phyloP scores from a whole-genome alignment of 2,113 vertebrate genomes.

The Petroica traversi region DNA sequence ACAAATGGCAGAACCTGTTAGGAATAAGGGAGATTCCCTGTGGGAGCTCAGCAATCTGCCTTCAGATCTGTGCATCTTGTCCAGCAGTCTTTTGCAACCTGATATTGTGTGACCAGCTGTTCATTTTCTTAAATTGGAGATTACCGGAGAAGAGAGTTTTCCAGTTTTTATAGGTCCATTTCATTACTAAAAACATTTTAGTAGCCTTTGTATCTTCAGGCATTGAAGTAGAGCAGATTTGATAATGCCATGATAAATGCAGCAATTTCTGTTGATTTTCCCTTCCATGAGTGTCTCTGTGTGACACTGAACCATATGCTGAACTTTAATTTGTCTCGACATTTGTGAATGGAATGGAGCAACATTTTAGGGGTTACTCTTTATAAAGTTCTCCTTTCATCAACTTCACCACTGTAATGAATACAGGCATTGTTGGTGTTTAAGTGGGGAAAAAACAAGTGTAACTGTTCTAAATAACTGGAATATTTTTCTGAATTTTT shows the following conservation, averaged over 20 bases:
- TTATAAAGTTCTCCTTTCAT: constrained; percentile 43
- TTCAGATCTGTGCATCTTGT: neutral
- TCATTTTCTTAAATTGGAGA: neutral
- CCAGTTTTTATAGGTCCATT: neutral
- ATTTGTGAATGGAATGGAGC: constrained; percentile 17
- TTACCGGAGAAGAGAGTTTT: neutral
- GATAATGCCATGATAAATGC: neutral
- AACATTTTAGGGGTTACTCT: constrained; percentile 20
- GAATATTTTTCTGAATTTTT: constrained; percentile 64
- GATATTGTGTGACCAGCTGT: neutral
- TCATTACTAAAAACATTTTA: neutral
- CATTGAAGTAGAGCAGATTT: neutral
- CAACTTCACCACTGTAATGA: constrained; percentile 33
- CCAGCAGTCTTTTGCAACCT: neutral
- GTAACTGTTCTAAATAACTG: constrained; percentile 54
- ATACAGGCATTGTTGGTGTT: constrained; percentile 58
- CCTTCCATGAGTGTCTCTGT: neutral
- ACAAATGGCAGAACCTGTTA: neutral
- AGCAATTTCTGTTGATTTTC: neutral
- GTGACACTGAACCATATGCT: neutral
- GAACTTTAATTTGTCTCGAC: neutral
- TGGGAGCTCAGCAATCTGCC: neutral
- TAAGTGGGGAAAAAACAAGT: constrained; percentile 31
- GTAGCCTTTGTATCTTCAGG: neutral
- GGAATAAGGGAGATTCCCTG: neutral